These are phyloP conservation scores for Gobius niger DNA, from an alignment of 2,113 vertebrate species.

Conservation along the genomic window DNA sequence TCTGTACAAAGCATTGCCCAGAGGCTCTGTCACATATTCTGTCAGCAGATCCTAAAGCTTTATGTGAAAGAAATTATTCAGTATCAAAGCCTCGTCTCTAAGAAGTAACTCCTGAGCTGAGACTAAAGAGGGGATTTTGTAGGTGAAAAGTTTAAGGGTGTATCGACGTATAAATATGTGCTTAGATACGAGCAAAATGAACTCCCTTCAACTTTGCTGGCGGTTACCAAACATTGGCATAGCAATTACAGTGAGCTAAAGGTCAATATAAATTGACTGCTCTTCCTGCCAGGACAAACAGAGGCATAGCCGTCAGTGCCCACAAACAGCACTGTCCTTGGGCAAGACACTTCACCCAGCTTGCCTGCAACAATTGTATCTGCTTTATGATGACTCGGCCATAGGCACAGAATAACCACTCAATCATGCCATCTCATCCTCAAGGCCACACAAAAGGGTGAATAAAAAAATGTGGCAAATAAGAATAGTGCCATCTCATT, in stretches of 20 bases:
- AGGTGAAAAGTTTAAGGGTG: slow-evolving; percentile 7
- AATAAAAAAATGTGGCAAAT: no score
- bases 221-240: neutral
- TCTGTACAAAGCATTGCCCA: slow-evolving; percentile 52
- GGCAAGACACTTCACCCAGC: neutral
- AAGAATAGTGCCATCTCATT: no score
- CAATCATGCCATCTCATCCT: no score
- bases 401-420: no score
- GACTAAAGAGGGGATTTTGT: neutral
- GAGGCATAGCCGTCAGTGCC: neutral
- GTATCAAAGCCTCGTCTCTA: slow-evolving; percentile 1
- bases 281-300: neutral
- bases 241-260: neutral
- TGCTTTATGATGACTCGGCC: no score
- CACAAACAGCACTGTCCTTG: neutral
- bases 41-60: slow-evolving; percentile 40
- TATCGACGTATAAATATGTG: slow-evolving; percentile 22
- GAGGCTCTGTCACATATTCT: slow-evolving; percentile 38
- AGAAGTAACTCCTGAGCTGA: neutral
- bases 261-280: neutral
- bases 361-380: neutral
- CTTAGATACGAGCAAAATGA: neutral
- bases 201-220: neutral
- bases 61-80: slow-evolving; percentile 11
- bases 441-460: no score